phyloP scores from a whole-genome alignment of 2,113 vertebrate genomes.

The Pomatostomus ruficeps region DNA sequence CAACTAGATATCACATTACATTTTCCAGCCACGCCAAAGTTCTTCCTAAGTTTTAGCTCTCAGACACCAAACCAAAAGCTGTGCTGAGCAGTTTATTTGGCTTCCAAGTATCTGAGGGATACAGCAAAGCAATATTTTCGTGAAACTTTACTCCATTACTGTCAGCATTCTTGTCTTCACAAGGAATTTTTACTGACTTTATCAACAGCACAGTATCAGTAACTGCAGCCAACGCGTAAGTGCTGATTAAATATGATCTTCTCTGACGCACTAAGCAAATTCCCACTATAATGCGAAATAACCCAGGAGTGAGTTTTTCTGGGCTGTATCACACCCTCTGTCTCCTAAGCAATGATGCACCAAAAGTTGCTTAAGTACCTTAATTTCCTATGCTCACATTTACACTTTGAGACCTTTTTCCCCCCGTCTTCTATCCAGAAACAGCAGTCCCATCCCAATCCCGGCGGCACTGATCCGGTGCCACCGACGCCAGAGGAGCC shows the following conservation, averaged over 20 bases:
- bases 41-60: neutral
- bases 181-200: neutral
- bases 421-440: accelerated
- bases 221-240: neutral
- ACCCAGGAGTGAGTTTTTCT: neutral
- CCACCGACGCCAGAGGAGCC: neutral
- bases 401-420: accelerated
- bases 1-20: neutral
- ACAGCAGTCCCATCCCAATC: neutral
- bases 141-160: neutral
- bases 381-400: accelerated
- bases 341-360: neutral
- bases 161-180: neutral
- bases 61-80: neutral
- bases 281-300: neutral
- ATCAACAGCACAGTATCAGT: neutral
- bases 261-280: neutral
- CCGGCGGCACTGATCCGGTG: neutral
- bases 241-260: neutral
- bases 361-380: neutral
- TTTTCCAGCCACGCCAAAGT: neutral
- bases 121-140: neutral
- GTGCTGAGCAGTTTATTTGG: neutral
- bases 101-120: neutral
- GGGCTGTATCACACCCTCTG: neutral